Conservation (phyloP, 2,888 invertebrate species). For the Cancer borealis region DNA sequence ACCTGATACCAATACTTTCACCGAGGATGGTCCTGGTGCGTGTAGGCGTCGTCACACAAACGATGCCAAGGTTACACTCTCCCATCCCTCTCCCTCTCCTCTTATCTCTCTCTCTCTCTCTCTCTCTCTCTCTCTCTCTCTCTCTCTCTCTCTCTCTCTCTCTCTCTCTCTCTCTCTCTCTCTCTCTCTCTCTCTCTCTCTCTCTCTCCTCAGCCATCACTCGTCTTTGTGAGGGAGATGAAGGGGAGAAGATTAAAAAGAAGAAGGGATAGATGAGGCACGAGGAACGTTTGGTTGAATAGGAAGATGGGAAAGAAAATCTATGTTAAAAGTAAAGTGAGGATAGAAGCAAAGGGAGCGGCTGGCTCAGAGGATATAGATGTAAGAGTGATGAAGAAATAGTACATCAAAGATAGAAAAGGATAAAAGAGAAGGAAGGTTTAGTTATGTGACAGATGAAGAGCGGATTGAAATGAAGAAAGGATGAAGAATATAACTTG, state of each 20-base stretch:
- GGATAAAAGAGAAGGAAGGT: not conserved
- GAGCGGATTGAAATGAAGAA: not conserved
- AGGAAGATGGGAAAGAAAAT: not conserved
- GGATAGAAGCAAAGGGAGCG: not conserved
- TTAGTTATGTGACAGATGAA: not conserved
- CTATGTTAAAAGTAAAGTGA: not conserved
- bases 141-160: not conserved
- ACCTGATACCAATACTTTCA: slow-evolving; percentile 30
- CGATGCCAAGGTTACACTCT: slow-evolving; percentile 15
- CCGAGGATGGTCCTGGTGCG: slow-evolving; percentile 16
- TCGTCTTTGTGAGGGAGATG: slow-evolving; percentile 25
- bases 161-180: not conserved
- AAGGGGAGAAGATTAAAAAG: not conserved
- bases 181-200: not conserved
- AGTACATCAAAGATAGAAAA: not conserved
- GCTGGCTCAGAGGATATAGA: not conserved
- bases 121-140: not conserved
- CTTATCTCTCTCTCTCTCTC: slow-evolving; percentile 4
- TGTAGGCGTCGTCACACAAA: not conserved
- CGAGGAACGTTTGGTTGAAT: not conserved
- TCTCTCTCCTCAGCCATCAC: slow-evolving; percentile 9
- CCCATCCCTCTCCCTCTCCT: slow-evolving; percentile 21
- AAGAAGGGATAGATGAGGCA: not conserved
- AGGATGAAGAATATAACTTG: not conserved
- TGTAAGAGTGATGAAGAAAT: not conserved